These are phyloP conservation scores for Thymelicus sylvestris DNA, from an alignment of 2,888 invertebrate genomes.

Conservation along the genomic window DNA sequence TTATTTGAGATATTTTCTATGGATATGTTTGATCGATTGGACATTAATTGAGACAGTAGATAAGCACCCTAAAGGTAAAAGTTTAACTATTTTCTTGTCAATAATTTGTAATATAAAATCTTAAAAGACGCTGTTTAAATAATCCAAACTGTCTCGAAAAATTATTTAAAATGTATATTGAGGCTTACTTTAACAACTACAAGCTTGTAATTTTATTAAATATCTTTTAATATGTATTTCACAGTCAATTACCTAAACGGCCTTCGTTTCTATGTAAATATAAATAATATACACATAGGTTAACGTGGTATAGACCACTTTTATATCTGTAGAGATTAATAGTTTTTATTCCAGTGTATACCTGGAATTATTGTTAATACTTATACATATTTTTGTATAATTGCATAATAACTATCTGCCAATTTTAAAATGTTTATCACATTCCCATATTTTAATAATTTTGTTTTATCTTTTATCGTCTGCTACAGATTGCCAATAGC, in stretches of 20 bases:
- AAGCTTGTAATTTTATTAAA: background rate
- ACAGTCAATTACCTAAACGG: background rate
- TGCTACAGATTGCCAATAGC: conserved; percentile 34
- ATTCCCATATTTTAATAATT: conserved; percentile 32
- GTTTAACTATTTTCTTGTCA: too few relatives aligned
- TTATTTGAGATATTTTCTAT: too few relatives aligned
- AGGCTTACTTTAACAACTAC: too few relatives aligned
- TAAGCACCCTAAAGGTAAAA: too few relatives aligned
- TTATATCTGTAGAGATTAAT: conserved; percentile 25
- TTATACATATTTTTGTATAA: conserved; percentile 38
- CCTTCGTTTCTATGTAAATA: conserved; percentile 24
- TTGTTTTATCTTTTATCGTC: conserved; percentile 26
- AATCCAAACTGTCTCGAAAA: too few relatives aligned
- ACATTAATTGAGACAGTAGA: too few relatives aligned
- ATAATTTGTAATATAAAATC: too few relatives aligned
- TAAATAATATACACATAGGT: conserved; percentile 26
- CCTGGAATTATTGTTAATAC: conserved; percentile 33
- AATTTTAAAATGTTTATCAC: conserved; percentile 25
- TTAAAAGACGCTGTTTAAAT: too few relatives aligned
- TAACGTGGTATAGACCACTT: conserved; percentile 7
- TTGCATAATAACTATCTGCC: conserved; percentile 33
- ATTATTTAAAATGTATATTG: too few relatives aligned
- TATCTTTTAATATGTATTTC: background rate
- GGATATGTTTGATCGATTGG: too few relatives aligned
- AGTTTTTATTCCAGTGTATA: conserved; percentile 30